Conservation (phyloP, 2,113 vertebrate genomes). For the Psettodes erumei region DNA sequence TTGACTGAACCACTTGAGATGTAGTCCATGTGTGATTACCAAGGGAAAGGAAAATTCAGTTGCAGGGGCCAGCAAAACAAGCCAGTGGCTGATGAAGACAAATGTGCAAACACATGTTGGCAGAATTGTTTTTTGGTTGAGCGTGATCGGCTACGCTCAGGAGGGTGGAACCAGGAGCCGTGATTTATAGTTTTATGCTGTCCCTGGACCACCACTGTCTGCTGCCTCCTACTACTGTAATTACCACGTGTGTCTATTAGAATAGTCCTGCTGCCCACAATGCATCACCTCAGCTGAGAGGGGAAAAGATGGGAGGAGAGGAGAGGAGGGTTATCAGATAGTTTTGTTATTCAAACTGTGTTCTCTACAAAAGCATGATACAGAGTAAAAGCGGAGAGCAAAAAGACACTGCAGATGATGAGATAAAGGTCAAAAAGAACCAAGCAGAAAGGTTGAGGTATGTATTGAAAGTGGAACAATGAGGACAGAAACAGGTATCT, state of each 20-base stretch:
- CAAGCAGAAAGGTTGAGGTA: conserved; percentile 59
- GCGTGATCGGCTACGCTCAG: conserved; percentile 82
- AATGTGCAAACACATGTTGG: conserved; percentile 86
- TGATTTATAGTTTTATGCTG: conserved; percentile 86
- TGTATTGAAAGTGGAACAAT: conserved; percentile 47
- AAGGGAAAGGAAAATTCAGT: conserved; percentile 76
- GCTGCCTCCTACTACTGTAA: conserved; percentile 83
- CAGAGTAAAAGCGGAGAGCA: conserved; percentile 46
- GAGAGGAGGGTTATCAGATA: conserved; percentile 47
- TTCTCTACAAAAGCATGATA: conserved; percentile 64
- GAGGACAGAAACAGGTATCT: conserved; percentile 51
- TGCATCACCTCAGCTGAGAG: conserved; percentile 71
- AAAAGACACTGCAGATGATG: conserved; percentile 69
- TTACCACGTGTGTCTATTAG: conserved; percentile 84
- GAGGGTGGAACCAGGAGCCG: conserved; percentile 81
- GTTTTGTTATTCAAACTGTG: conserved; percentile 77
- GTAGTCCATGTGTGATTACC: conserved; percentile 74
- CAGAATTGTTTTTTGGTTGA: conserved; percentile 87
- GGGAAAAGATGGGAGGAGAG: conserved; percentile 46
- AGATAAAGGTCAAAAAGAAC: conserved; percentile 77
- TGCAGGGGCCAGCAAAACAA: conserved; percentile 78
- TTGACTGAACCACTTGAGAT: conserved; percentile 45
- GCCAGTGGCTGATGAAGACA: conserved; percentile 86
- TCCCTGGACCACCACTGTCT: conserved; percentile 83
- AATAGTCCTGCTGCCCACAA: conserved; percentile 80